Percentiles rank a stretch among this genome's conserved stretches.
These are phyloP conservation scores for Choloepus didactylus DNA, from an alignment of 2,797 vertebrate genomes.

Conservation along the genomic window DNA sequence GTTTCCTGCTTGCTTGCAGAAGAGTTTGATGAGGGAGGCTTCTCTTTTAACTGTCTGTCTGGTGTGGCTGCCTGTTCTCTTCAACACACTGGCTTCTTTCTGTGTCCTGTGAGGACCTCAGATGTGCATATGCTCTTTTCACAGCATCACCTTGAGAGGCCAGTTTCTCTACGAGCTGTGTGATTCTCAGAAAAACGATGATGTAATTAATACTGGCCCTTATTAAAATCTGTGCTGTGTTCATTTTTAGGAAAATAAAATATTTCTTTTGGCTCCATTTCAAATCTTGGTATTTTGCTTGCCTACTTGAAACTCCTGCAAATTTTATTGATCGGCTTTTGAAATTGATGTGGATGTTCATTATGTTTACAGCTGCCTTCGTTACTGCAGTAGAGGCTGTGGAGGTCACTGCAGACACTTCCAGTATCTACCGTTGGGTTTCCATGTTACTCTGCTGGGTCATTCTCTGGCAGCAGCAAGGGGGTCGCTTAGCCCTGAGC, in stretches of 20 bases:
- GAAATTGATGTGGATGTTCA: constrained; percentile 28
- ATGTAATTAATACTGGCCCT: background rate
- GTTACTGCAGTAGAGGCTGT: background rate
- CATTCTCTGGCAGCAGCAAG: background rate
- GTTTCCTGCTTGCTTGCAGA: background rate
- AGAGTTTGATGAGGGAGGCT: background rate
- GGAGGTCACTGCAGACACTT: constrained; percentile 24
- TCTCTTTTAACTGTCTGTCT: background rate
- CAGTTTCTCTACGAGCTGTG: background rate
- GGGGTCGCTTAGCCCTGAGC: background rate
- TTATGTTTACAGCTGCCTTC: constrained; percentile 15
- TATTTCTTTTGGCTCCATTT: background rate
- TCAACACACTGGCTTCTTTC: background rate
- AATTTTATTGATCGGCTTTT: constrained; percentile 47
- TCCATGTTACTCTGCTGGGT: background rate
- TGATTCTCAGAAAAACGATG: background rate
- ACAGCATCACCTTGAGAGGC: background rate
- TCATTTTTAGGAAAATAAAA: background rate
- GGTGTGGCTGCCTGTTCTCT: background rate
- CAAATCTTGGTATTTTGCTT: background rate
- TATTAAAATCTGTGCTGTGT: background rate
- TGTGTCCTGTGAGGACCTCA: background rate
- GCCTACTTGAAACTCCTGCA: background rate
- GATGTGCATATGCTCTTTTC: background rate
- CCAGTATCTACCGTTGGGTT: background rate